Base-by-base conservation (phyloP, 2,113 vertebrate genomes). In the Lampris megalopsis region DNA sequence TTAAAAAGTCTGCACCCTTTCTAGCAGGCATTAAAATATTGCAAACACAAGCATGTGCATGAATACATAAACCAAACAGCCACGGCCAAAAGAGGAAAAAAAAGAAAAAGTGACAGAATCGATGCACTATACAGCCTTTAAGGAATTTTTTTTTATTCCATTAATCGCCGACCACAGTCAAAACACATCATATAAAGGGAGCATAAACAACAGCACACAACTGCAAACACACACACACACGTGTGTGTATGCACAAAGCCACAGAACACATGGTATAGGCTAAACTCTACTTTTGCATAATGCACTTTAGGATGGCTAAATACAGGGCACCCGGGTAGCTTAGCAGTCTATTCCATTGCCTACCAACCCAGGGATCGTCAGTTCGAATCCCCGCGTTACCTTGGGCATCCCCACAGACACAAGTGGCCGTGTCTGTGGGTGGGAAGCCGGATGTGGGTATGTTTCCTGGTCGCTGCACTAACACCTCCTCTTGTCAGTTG, bases 91-190 rank as follows among this genome's bases (percentile, higher is more conserved):
- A 42, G 47, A 13, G 5, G 52, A 13, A 6, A 5, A 57, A 24
- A n/a, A 24, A 24, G 24, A 24, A 24, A 77, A 84, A 79, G 82
- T 89, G 82, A 92, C 86, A 88, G 77, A 83, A 86, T 85, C 76
- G 84, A 86, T 89, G 86, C 79, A 72, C 65, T 43, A 13, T 37
- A 35, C 8, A 65, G 75, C 49, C 54, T 75, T 73, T 82, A 63
- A 61, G 75, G 60, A 75, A 73, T 73, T 79, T 85, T 54, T 41
- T 83, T 79, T 79, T 65, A 48, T 77, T 58, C 63, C 78, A 90
- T 94, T 89, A 89, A 89, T 86, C 85, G 85, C 64, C 50, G 47
- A 5, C 63, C 59, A 80, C 80, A 54, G 86, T 88, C 73, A 82
- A 75, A 82, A 85, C 54, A 69, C 77, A 86, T 77, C 71, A 79